Percentiles rank a stretch among this genome's conserved stretches.
Conservation (phyloP, 1,140 invertebrate species). For the Cataglyphis hispanica region DNA sequence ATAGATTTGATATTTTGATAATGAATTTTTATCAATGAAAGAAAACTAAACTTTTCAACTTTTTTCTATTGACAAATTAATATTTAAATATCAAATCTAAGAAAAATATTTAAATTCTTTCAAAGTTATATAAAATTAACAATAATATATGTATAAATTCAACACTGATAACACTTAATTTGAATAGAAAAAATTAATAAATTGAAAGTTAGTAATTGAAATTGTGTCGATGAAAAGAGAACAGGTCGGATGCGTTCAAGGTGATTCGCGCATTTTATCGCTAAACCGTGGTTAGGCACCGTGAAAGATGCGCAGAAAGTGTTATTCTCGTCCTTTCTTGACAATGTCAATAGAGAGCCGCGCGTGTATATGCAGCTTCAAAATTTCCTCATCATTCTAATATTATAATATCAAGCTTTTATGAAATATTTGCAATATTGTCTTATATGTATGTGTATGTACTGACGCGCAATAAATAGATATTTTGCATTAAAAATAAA, state of each 20-base stretch:
- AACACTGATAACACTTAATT: too few species aligned
- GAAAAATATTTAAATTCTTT: too few species aligned
- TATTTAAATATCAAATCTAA: too few species aligned
- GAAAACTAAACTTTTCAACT: too few species aligned
- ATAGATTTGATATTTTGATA: too few species aligned
- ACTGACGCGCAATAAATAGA: neutral
- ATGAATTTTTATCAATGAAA: too few species aligned
- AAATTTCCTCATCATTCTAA: conserved; percentile 39
- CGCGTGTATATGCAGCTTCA: neutral
- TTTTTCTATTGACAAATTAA: too few species aligned
- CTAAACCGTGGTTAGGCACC: conserved; percentile 64
- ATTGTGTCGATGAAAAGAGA: conserved; percentile 53
- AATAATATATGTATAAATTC: too few species aligned
- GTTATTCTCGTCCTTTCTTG: conserved; percentile 54
- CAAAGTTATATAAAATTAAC: too few species aligned
- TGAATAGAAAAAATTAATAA: too few species aligned
- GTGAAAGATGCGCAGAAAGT: conserved; percentile 62
- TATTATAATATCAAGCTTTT: conserved; percentile 24
- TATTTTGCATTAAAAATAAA: neutral
- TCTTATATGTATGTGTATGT: neutral
- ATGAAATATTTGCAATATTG: conserved; percentile 28
- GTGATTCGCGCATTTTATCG: conserved; percentile 71
- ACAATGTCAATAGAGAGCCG: neutral
- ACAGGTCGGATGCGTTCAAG: conserved; percentile 71
- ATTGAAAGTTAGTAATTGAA: too few species aligned